Base-by-base conservation (phyloP, 2,888 invertebrate genomes). In the Cynaeus angustus region DNA sequence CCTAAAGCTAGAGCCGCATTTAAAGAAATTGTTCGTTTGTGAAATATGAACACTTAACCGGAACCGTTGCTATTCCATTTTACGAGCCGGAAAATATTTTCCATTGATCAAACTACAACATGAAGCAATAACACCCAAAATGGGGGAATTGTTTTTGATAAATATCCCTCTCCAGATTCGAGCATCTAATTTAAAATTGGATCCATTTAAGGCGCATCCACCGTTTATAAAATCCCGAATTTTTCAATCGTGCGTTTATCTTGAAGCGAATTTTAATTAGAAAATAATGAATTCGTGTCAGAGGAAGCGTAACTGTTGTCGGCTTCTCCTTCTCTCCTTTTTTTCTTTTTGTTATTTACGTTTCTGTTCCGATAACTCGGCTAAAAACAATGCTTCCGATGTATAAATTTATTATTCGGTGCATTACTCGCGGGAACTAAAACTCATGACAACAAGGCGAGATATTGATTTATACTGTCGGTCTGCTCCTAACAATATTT, bases 401-500 rank as follows among this genome's bases (percentile, higher is more conserved):
- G 30, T 68, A 72, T 72, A 72, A 74, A 74, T 74, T 72, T 72
- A 72, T 70, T 72, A 72, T 68, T 72, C 68, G 67, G 33, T 67
- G 69, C 68, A 74, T 72, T 73, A 73, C 72, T 68, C 75, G 46
- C 71, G 66, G 71, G 75, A 70, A 74, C 67, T 56, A 72, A 69
- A 72, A 71, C 71, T 71, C 68, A 61, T 68, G 72, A 75, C 74
- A 73, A 73, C 72, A 72, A 66, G 73, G 76, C 75, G 72, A 66
- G 69, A 73, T 79, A 79, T 79, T 78, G 79, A 79, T 79, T 79
- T 79, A 78, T 77, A 75, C 72, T 71, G 70, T 68, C 62, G 67
- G 74, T 72, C 53, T 70, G 73, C 71, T 75, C 66, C 70, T 62
- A 72, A 74, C 71, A 65, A 75, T 77, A 77, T 79, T 79, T 77